These are phyloP conservation scores for Alitta virens DNA, from an alignment of 2,888 invertebrate species.

Conservation along the genomic window DNA sequence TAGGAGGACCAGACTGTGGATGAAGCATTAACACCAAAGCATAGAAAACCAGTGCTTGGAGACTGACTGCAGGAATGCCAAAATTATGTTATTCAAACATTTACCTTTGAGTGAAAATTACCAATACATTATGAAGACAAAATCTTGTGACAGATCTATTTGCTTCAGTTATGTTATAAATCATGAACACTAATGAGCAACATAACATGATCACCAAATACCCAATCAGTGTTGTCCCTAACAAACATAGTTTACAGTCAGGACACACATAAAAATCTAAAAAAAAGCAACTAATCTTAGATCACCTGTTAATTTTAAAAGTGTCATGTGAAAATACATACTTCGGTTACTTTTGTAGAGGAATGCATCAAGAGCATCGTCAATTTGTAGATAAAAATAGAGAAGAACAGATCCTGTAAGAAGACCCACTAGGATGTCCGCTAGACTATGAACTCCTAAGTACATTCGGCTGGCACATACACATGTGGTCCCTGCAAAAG, in stretches of 20 bases:
- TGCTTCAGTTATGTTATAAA: no score
- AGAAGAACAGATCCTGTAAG: constrained; percentile 7
- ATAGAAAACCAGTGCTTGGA: constrained; percentile 10
- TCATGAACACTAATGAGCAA: no score
- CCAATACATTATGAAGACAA: no score
- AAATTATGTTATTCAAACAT: no score
- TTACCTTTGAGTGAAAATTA: no score
- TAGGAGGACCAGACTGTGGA: constrained; percentile 13
- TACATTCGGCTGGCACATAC: constrained; percentile 9
- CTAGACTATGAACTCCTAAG: constrained; percentile 13
- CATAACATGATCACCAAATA: no score
- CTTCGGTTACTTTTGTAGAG: constrained; percentile 4
- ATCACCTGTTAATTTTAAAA: no score
- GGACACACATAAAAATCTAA: no score
- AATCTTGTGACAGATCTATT: no score
- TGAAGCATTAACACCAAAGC: constrained; percentile 4
- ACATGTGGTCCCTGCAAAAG: constrained; percentile 8
- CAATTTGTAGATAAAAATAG: constrained; percentile 1
- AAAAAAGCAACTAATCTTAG: no score
- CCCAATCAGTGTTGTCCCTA: no score
- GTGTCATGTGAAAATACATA: not conserved
- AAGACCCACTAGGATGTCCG: constrained; percentile 7
- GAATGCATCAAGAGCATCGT: constrained; percentile 10
- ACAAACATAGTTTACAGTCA: no score
- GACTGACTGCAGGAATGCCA: constrained; percentile 5